Percentiles rank a stretch among this genome's conserved stretches.
These are phyloP conservation scores for Norana najaformis DNA, from an alignment of 2,888 invertebrate genomes.

Conservation along the genomic window DNA sequence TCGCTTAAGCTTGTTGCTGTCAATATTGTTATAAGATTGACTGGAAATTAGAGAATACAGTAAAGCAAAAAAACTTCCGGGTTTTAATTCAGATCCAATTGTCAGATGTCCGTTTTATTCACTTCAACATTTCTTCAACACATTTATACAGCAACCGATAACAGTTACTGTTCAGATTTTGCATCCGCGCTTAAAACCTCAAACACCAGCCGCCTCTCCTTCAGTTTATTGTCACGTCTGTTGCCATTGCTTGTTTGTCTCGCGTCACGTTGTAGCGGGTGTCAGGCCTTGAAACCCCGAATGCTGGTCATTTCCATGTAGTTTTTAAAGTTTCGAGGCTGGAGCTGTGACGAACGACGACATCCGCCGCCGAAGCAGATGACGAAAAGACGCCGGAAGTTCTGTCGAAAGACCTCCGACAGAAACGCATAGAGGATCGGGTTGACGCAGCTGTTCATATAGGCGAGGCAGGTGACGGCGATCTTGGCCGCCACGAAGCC, in stretches of 20 bases:
- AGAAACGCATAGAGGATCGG: slow-evolving; percentile 91
- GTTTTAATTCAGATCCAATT: neutral
- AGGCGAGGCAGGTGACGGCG: slow-evolving; percentile 68
- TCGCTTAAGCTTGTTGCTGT: neutral
- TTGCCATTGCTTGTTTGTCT: neutral
- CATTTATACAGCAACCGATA: too few species aligned
- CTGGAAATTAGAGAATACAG: neutral
- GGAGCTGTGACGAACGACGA: neutral
- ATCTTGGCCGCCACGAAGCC: slow-evolving; percentile 66
- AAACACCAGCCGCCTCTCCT: neutral
- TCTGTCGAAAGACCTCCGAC: slow-evolving; percentile 89
- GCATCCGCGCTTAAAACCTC: too few species aligned
- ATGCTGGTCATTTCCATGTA: neutral
- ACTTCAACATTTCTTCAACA: neutral
- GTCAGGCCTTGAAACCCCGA: neutral
- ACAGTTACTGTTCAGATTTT: too few species aligned
- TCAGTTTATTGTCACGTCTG: neutral
- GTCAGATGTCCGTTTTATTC: neutral
- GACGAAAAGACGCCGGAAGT: slow-evolving; percentile 73
- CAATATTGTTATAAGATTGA: neutral
- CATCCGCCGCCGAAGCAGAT: slow-evolving; percentile 60
- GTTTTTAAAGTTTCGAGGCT: neutral
- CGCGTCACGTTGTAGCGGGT: neutral
- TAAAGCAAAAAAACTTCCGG: neutral
- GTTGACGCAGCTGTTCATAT: slow-evolving; percentile 92